Evolutionary conservation across 2,888 invertebrate genomes (phyloP).

Genomic region (Andrena dorsata): DNA sequence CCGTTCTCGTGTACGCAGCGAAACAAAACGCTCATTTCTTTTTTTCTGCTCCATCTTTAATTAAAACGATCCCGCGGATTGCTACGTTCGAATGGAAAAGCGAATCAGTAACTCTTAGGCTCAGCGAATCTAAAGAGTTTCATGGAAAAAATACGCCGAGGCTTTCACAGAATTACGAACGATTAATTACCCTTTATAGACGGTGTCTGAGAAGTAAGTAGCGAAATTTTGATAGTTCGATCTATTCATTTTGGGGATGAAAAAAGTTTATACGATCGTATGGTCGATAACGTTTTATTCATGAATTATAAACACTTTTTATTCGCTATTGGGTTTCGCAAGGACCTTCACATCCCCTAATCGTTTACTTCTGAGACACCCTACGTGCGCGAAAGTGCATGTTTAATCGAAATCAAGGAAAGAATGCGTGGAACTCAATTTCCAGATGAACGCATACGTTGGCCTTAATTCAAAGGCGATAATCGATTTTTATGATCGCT

Average conservation of each 20-base stretch:
- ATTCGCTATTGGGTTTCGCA: too few relatives aligned
- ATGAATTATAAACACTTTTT: too few relatives aligned
- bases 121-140: neutral
- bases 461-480: neutral
- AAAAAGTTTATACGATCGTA: too few relatives aligned
- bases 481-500: neutral
- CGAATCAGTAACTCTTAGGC: constrained; percentile 1
- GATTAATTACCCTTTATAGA: neutral
- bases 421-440: too few relatives aligned
- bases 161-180: neutral
- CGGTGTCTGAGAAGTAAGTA: too few relatives aligned
- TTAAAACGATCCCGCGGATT: constrained; percentile 7
- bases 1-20: neutral
- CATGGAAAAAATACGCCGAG: neutral
- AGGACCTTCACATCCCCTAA: too few relatives aligned
- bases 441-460: neutral
- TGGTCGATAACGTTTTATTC: too few relatives aligned
- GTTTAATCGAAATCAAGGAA: too few relatives aligned
- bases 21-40: neutral
- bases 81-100: neutral
- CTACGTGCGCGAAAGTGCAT: too few relatives aligned
- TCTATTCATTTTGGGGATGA: too few relatives aligned
- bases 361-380: too few relatives aligned
- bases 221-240: too few relatives aligned
- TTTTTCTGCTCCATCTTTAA: constrained; percentile 1